These are phyloP conservation scores for Chrysolina haemoptera DNA, from an alignment of 2,888 invertebrate genomes.

Conservation along the genomic window DNA sequence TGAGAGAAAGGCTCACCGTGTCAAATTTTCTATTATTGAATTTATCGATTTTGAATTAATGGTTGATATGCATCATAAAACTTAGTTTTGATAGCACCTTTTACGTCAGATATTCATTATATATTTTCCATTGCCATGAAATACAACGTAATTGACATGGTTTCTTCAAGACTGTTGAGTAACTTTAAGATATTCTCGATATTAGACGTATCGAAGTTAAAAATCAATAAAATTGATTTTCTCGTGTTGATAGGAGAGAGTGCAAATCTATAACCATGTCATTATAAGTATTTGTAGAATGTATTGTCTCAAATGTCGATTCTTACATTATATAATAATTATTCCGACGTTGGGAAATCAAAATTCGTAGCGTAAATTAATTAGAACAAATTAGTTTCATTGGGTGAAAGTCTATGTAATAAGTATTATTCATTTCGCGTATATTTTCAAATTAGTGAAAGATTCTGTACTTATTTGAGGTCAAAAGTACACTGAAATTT, in stretches of 20 bases:
- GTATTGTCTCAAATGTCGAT: constrained; percentile 15
- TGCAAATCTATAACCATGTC: background rate
- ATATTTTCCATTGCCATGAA: background rate
- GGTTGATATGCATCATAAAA: background rate
- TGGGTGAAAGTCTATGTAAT: constrained; percentile 37
- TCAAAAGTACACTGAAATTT: constrained; percentile 7
- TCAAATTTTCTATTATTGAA: background rate
- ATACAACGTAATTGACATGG: background rate
- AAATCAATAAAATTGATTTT: constrained; percentile 1
- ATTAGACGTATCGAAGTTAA: background rate
- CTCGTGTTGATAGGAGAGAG: background rate
- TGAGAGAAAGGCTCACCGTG: constrained; percentile 9
- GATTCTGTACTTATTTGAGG: constrained; percentile 17
- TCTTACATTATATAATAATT: constrained; percentile 25
- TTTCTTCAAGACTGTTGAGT: background rate
- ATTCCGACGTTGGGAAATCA: constrained; percentile 36
- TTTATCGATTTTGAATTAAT: constrained; percentile 1
- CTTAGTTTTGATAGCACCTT: background rate
- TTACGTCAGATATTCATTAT: background rate
- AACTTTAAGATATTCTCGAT: background rate
- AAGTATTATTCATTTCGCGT: constrained; percentile 33
- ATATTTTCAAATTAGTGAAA: constrained; percentile 24
- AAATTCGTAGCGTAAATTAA: constrained; percentile 34
- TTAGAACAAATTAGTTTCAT: constrained; percentile 41
- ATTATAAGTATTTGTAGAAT: constrained; percentile 11